Evolutionary conservation across 2,888 invertebrate species (phyloP).

Genomic region (Electrophaes corylata): DNA sequence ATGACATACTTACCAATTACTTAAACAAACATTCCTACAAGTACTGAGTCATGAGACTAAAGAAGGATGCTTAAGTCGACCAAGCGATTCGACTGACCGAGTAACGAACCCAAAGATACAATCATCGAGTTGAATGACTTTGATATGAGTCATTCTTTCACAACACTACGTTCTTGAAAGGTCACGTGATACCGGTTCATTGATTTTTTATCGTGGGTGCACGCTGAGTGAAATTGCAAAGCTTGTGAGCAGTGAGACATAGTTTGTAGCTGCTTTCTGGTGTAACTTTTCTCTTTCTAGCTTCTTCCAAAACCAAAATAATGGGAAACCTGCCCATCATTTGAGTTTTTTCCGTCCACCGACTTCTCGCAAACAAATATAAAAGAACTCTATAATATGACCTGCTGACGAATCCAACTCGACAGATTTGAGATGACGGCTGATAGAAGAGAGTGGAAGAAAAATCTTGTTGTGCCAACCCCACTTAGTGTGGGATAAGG

Average conservation of each 20-base stretch:
- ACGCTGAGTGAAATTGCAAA: slow-evolving; percentile 28
- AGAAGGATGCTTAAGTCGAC: slow-evolving; percentile 64
- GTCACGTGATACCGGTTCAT: slow-evolving; percentile 59
- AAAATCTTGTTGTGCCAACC: too few relatives aligned
- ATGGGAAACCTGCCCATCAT: too few relatives aligned
- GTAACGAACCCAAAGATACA: slow-evolving; percentile 51
- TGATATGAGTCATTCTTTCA: slow-evolving; percentile 66
- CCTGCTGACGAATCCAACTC: too few relatives aligned
- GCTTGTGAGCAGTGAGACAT: slow-evolving; percentile 17
- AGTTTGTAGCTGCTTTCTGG: too few relatives aligned
- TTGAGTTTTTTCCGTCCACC: too few relatives aligned
- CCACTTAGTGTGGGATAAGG: too few relatives aligned
- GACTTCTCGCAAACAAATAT: too few relatives aligned
- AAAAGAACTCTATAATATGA: too few relatives aligned
- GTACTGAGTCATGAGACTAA: slow-evolving; percentile 65
- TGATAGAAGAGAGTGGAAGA: too few relatives aligned
- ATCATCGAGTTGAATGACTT: slow-evolving; percentile 72
- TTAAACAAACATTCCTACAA: slow-evolving; percentile 50
- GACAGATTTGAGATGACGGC: too few relatives aligned
- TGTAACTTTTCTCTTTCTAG: slow-evolving; percentile 1
- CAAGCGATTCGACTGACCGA: slow-evolving; percentile 67
- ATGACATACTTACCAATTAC: slow-evolving; percentile 45
- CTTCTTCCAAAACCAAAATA: too few relatives aligned
- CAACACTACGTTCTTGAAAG: slow-evolving; percentile 72
- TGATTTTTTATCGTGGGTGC: slow-evolving; percentile 47